phyloP scores from a whole-genome alignment of 2,113 vertebrate species.

The Pseudois nayaur region DNA sequence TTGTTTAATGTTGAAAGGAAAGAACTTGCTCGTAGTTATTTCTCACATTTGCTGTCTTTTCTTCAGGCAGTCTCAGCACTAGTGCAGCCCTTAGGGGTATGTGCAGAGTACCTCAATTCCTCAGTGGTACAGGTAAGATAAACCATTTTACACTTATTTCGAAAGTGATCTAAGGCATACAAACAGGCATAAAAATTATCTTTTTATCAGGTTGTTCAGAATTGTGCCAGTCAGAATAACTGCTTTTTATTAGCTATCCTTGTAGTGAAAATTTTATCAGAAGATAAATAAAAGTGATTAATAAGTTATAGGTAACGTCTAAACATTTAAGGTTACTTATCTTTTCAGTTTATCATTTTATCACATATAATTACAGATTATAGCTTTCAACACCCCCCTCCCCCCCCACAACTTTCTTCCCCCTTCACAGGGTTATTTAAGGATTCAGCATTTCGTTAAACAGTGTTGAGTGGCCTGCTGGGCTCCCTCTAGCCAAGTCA shows the following conservation, averaged over 20 bases:
- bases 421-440: background rate
- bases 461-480: background rate
- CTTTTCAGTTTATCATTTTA: background rate
- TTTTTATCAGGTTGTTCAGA: background rate
- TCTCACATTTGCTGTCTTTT: slow-evolving; percentile 47
- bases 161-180: background rate
- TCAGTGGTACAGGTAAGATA: slow-evolving; percentile 93
- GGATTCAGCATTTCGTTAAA: background rate
- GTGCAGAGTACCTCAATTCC: slow-evolving; percentile 97
- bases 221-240: background rate
- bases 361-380: background rate
- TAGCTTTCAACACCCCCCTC: background rate
- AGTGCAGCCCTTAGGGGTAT: slow-evolving; percentile 95
- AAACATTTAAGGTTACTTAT: background rate
- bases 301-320: background rate
- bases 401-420: background rate
- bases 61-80: slow-evolving; percentile 93
- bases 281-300: background rate
- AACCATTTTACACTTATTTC: background rate
- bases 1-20: background rate
- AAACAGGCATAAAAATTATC: background rate
- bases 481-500: background rate
- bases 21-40: background rate
- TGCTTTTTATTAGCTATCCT: background rate
- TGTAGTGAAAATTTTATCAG: background rate